Evolutionary conservation across 2,888 invertebrate genomes (phyloP).

Genomic region (Ornithoptera priamus): DNA sequence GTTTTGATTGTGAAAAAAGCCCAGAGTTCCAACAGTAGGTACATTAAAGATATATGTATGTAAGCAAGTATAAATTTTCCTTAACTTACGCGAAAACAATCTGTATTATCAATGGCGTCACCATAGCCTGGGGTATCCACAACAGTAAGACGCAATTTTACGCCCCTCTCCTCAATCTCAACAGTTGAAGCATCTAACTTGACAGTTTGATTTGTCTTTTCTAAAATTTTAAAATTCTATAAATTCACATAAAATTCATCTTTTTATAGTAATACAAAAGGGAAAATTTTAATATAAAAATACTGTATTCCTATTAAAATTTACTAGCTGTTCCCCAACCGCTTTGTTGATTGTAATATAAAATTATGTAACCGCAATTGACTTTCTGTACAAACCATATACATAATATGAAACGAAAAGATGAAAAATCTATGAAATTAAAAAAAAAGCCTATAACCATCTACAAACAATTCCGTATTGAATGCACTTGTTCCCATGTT

Average conservation of each 20-base stretch:
- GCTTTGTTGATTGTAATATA: no score
- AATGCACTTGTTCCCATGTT: no score
- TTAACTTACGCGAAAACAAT: conserved; percentile 86
- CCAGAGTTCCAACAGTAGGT: background rate
- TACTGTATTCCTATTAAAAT: no score
- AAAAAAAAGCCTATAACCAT: no score
- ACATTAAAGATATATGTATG: background rate
- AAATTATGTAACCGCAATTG: no score
- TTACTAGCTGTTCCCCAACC: no score
- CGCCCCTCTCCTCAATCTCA: conserved; percentile 97
- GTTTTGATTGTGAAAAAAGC: background rate
- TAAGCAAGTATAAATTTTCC: background rate
- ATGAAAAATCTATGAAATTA: no score
- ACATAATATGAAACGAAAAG: no score
- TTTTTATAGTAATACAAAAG: background rate
- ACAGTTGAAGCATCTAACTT: conserved; percentile 96
- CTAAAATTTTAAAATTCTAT: conserved; percentile 65
- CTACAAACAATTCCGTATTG: no score
- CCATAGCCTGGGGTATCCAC: conserved; percentile 98
- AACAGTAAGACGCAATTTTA: conserved; percentile 94
- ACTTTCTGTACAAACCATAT: no score
- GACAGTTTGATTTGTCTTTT: conserved; percentile 95
- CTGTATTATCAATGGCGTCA: conserved; percentile 96
- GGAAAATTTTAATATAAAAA: background rate
- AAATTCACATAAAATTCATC: background rate